Evolutionary conservation across 2,113 vertebrate genomes (phyloP).

Genomic region (Halcyon senegalensis): DNA sequence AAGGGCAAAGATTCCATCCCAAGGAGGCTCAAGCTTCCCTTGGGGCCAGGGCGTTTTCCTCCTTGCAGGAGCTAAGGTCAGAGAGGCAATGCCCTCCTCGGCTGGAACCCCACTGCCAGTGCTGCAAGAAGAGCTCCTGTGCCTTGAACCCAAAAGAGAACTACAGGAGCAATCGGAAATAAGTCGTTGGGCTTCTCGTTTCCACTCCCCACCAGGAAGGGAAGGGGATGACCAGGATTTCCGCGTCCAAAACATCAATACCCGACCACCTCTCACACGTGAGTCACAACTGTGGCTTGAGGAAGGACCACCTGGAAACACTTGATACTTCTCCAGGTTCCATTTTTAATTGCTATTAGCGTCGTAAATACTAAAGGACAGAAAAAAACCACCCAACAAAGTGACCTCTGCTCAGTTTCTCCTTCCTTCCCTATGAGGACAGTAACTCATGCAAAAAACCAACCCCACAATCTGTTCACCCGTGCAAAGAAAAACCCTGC

Average conservation of each 20-base stretch:
- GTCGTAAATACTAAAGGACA: not conserved
- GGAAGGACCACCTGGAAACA: not conserved
- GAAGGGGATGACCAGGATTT: not conserved
- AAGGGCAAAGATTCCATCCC: not conserved
- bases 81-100: fast-evolving
- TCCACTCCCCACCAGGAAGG: not conserved
- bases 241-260: not conserved
- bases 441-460: too few relatives aligned
- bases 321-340: not conserved
- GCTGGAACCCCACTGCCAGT: fast-evolving
- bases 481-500: not conserved
- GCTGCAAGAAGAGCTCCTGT: not conserved
- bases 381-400: too few relatives aligned
- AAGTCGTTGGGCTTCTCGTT: not conserved
- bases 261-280: not conserved
- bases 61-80: not conserved
- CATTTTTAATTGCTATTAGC: not conserved
- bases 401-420: fast-evolving
- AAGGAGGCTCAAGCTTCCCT: fast-evolving
- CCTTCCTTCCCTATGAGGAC: not conserved
- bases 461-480: not conserved
- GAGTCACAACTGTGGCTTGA: fast-evolving
- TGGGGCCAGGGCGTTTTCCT: not conserved
- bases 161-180: not conserved
- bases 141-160: not conserved